These are phyloP conservation scores for Dipodomys stephensi DNA, from an alignment of 2,113 vertebrate species.

Conservation along the genomic window DNA sequence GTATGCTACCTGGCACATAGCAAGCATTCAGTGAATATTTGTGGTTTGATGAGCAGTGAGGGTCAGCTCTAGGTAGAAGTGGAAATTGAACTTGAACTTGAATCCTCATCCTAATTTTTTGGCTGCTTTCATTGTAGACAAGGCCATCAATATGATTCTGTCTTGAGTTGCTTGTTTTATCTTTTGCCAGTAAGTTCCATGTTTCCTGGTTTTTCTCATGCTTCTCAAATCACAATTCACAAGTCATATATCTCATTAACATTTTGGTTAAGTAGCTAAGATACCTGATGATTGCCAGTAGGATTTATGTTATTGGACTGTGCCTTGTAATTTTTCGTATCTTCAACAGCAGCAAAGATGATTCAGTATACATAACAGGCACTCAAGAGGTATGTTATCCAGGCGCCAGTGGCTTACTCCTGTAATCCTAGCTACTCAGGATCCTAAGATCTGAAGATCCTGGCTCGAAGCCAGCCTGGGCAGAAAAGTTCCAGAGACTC, in stretches of 20 bases:
- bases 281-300: not conserved
- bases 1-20: conserved; percentile 52
- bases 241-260: not conserved
- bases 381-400: too few species aligned
- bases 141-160: not conserved
- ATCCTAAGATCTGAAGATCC: too few species aligned
- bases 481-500: too few species aligned
- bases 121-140: not conserved
- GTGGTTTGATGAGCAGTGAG: conserved; percentile 52
- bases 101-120: not conserved
- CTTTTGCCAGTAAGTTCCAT: not conserved
- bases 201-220: conserved; percentile 2
- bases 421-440: too few species aligned
- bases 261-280: not conserved
- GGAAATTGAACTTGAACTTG: not conserved
- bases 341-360: not conserved
- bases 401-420: too few species aligned
- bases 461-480: too few species aligned
- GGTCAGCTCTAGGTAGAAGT: conserved; percentile 15
- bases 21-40: conserved; percentile 50
- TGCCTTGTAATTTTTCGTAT: conserved; percentile 12
- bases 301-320: not conserved
- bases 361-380: not conserved
- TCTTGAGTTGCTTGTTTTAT: not conserved
- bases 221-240: not conserved